phyloP scores from a whole-genome alignment of 2,797 vertebrate genomes.

The Triplophysa bombifrons region DNA sequence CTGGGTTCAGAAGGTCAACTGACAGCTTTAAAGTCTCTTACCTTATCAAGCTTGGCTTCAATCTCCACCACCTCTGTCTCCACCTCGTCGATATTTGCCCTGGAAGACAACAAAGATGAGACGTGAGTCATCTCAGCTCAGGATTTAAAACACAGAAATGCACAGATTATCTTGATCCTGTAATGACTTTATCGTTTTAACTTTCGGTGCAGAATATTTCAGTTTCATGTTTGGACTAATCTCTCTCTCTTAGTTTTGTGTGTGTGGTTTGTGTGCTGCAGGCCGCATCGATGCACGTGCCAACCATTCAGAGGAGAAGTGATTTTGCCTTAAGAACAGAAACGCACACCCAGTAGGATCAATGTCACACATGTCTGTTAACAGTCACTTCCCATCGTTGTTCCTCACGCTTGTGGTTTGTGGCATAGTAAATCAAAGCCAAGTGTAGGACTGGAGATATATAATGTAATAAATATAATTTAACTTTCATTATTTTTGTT shows the following conservation, averaged over 20 bases:
- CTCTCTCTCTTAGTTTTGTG: not conserved
- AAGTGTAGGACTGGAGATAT: too few species aligned
- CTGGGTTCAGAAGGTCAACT: not conserved
- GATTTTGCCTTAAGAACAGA: not conserved
- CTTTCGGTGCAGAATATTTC: not conserved
- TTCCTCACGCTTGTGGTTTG: too few species aligned
- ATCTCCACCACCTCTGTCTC: conserved; percentile 96
- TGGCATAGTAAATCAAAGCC: too few species aligned
- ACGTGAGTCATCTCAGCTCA: not conserved
- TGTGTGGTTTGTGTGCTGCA: not conserved
- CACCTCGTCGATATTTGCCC: conserved; percentile 94
- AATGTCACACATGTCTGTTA: too few species aligned
- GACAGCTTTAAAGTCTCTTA: conserved; percentile 64
- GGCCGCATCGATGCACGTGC: not conserved
- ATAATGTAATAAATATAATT: too few species aligned
- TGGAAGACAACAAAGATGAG: conserved; percentile 64
- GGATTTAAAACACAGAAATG: not conserved
- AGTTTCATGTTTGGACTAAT: not conserved
- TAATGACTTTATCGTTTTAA: not conserved
- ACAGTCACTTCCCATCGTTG: too few species aligned
- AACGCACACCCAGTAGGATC: not conserved
- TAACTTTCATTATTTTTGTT: too few species aligned
- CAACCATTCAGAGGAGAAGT: conserved; percentile 8
- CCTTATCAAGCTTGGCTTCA: conserved; percentile 94
- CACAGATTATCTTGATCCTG: not conserved